Base-by-base conservation (phyloP, 1,140 invertebrate genomes). In the Calephelis nemesis region DNA sequence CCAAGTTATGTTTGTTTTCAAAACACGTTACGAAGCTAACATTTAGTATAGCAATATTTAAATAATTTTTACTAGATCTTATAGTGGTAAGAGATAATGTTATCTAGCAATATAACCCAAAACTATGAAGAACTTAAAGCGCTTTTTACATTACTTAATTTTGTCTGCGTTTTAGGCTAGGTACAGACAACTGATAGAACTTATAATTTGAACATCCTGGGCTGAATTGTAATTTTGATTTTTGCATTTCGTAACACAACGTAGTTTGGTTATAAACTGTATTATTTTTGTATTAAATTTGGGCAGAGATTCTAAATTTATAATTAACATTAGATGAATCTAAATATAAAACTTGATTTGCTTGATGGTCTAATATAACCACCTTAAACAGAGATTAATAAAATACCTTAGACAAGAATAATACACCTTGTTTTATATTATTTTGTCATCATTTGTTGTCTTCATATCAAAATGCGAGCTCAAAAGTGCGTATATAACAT, bases 11-110 rank as follows among this genome's bases (percentile, higher is more conserved):
- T 58, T 58, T 4, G 54, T 58, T 58, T 58, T 58, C 9, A 11
- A 58, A 58, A 58, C 15, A 58, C 54, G 9, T 30, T 39, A 58
- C 54, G 54, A 58, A 58, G 54, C 19, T 58, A 58, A 19, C 19
- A 58, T 58, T 11, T 58, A 54, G 19, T 54, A 54, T 19, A 58
- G 30, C 19, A 15, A 19, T 58, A 58, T 58, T 58, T 58, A 12
- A 58, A 58, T 58, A 15, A 58, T 58, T 39, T 58, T 54, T 58
- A 58, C 15, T 58, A 58, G 54, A 58, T 58, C 54, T 58, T 58
- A 58, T 58, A 58, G 54, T 39, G 19, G 19, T 58, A 58, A 58
- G 30, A 58, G 19, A 58, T 58, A 58, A 58, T 58, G 54, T 58
- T 58, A 58, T 39, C 54, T n/a, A 58, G 54, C 54, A 58, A 58